Conservation (phyloP, 2,797 vertebrate genomes). For the Neosilurus mollespiculum region DNA sequence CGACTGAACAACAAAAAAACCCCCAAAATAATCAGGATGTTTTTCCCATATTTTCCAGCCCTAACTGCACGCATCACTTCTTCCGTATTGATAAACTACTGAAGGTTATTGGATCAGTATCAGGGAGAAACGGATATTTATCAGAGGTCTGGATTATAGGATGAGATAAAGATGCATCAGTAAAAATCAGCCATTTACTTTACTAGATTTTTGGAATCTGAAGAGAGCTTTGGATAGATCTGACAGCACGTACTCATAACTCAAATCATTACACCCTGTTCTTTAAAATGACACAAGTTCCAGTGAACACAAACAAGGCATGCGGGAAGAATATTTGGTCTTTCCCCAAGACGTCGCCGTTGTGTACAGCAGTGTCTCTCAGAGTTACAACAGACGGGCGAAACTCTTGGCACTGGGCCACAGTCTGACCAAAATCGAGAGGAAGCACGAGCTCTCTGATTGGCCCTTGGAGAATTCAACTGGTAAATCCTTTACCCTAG, state of each 20-base stretch:
- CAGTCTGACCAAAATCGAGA: constrained; percentile 63
- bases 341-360: constrained; percentile 24
- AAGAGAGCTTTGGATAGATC: neutral
- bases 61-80: no score
- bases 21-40: no score
- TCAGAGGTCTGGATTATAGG: neutral
- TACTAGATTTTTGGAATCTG: neutral
- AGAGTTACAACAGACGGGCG: constrained; percentile 67
- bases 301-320: constrained; percentile 1
- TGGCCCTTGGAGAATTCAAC: constrained; percentile 64
- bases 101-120: neutral
- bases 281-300: neutral
- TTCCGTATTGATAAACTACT: no score
- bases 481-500: constrained; percentile 60
- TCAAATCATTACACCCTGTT: neutral
- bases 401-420: constrained; percentile 72
- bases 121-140: neutral
- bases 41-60: no score
- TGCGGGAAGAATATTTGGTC: constrained; percentile 5
- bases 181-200: neutral
- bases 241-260: neutral
- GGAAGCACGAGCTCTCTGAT: constrained; percentile 63
- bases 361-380: constrained; percentile 59
- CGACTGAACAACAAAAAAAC: no score
- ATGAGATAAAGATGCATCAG: neutral